Conservation (phyloP, 23 tunicate species). For the Halocynthia roretzi region DNA sequence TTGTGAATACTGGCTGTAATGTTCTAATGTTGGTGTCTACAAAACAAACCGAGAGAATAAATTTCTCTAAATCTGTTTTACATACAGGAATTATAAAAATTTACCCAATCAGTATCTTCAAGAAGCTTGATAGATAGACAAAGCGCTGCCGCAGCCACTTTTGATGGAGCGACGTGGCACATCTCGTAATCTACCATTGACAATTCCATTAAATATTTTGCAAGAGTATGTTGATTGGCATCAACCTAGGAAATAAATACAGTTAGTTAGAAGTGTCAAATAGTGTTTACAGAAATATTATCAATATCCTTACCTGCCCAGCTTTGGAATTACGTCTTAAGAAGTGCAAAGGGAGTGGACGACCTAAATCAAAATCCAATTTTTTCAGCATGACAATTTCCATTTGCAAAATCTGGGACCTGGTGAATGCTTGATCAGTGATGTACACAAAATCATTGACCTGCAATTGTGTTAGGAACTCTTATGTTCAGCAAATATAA, state of each 20-base stretch:
- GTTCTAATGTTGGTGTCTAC: slow-evolving; percentile 74
- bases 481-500: not conserved
- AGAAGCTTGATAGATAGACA: slow-evolving; percentile 71
- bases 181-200: slow-evolving; percentile 86
- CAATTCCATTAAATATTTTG: slow-evolving; percentile 91
- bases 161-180: slow-evolving; percentile 88
- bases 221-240: slow-evolving; percentile 85
- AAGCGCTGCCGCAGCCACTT: slow-evolving; percentile 89
- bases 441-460: slow-evolving; percentile 84
- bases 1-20: slow-evolving; percentile 78
- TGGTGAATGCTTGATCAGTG: slow-evolving; percentile 84
- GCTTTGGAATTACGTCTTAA: slow-evolving; percentile 91
- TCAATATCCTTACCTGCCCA: slow-evolving; percentile 44
- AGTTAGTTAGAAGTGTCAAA: not conserved
- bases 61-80: not conserved
- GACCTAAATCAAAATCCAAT: slow-evolving; percentile 67
- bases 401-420: slow-evolving; percentile 65
- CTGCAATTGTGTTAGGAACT: slow-evolving; percentile 3
- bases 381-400: slow-evolving; percentile 75
- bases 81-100: not conserved
- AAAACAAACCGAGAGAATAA: not conserved
- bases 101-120: slow-evolving; percentile 72
- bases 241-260: slow-evolving; percentile 48
- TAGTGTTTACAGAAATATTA: not conserved
- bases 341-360: slow-evolving; percentile 83